phyloP scores from a whole-genome alignment of 2,797 vertebrate species.

The Tragelaphus oryx region DNA sequence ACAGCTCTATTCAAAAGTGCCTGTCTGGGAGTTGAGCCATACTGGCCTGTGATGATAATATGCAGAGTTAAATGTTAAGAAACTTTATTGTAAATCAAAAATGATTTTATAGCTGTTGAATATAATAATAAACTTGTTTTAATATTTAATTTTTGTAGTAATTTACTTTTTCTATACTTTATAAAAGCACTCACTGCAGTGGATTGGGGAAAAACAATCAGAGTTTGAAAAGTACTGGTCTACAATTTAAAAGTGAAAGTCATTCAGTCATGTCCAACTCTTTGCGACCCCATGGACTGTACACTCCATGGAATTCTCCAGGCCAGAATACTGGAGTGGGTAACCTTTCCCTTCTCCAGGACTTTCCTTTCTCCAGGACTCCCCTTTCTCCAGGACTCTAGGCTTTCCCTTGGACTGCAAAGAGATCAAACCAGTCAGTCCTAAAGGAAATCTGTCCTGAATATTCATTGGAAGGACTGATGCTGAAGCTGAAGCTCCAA shows the following conservation, averaged over 20 bases:
- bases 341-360: neutral
- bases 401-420: neutral
- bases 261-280: neutral
- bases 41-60: neutral
- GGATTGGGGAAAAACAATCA: neutral
- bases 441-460: neutral
- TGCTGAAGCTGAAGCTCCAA: neutral
- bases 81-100: neutral
- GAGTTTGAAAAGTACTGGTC: neutral
- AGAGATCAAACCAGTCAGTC: neutral
- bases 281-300: neutral
- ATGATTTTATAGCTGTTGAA: neutral
- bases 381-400: neutral
- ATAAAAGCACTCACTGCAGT: neutral
- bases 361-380: neutral
- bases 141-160: neutral
- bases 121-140: neutral
- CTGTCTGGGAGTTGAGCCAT: neutral
- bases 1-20: neutral
- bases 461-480: neutral
- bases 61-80: neutral
- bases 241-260: neutral
- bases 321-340: neutral
- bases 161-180: slow-evolving; percentile 7
- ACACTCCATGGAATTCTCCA: neutral